Conservation (phyloP, 2,113 vertebrate genomes). For the Archocentrus centrarchus region DNA sequence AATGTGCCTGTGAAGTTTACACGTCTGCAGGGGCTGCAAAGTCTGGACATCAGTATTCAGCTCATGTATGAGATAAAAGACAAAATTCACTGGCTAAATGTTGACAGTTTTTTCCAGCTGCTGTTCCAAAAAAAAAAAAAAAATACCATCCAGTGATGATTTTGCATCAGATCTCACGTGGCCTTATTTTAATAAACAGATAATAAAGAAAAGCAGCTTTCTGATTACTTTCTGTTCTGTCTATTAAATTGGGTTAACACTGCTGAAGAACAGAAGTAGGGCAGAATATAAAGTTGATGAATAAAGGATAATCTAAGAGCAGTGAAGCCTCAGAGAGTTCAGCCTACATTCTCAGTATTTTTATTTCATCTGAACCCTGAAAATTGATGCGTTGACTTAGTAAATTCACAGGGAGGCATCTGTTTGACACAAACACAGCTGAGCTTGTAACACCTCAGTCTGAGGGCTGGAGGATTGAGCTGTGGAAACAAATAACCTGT, state of each 20-base stretch:
- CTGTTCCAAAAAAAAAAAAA: not conserved
- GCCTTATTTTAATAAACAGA: not conserved
- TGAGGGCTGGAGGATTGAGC: not conserved
- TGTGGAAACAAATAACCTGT: not conserved
- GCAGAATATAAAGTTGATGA: slow-evolving; percentile 56
- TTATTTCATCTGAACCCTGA: slow-evolving; percentile 32
- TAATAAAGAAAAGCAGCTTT: slow-evolving; percentile 11
- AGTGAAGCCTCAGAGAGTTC: slow-evolving; percentile 45
- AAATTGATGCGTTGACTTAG: not conserved
- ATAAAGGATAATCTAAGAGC: slow-evolving; percentile 61
- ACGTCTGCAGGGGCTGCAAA: not conserved
- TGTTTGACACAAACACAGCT: not conserved
- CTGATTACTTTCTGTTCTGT: slow-evolving; percentile 22
- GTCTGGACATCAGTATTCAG: not conserved
- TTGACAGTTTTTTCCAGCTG: not conserved
- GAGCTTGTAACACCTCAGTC: slow-evolving; percentile 18
- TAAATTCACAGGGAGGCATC: slow-evolving; percentile 19
- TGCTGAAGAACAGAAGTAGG: slow-evolving; percentile 54
- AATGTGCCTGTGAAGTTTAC: not conserved
- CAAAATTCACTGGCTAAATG: not conserved
- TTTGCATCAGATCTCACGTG: not conserved
- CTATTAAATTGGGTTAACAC: slow-evolving; percentile 51
- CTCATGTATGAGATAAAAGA: not conserved
- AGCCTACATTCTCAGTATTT: slow-evolving; percentile 55
- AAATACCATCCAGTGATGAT: not conserved